Evolutionary conservation across 2,113 vertebrate genomes (phyloP), one percentile per base, ranked within the genome.

Genomic region (Anhinga rufa): DNA sequence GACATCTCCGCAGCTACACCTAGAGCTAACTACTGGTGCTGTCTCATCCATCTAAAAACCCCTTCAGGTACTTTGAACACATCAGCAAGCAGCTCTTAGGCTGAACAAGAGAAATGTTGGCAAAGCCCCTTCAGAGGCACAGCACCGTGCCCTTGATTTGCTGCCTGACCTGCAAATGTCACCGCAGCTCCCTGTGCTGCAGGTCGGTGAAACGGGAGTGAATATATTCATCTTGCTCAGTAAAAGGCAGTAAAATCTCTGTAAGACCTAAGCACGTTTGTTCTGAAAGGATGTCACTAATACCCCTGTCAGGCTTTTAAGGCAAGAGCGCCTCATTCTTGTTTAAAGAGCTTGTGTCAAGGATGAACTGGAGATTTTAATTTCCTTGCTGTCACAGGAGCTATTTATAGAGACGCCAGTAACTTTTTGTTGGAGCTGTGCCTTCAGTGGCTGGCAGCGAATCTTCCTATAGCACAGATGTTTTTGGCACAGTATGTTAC

Each of bases 141-240:
- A 9, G 80, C 52, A 4, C 81, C 1, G 1, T 34, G 61, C 36
- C 61, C 66, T 86, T 5, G 34, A 0, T 28, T 34, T 32, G 71
- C 74, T 58, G 28, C 64, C 69, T 14, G 79, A 71, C 17, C 51
- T 5, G 28, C 17, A 2, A 3, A 14, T 4, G 44, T 54, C 52
- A 9, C 71, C 2, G 0, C 38, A 7, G 17, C 49, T 42, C 54
- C 61, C 77, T 1, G 1, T 8, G 54, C 40, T 1, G n/a, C 0
- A 1, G 24, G 40, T 16, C 6, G 6, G 60, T 9, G 62, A 31
- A 2, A 5, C 0, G 36, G 24, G 34, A 17, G 31, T 0, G 38
- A 9, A 26, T 0, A 4, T 31, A 17, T 48, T 46, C 76, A 5
- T 8, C 44, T 10, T 10, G 70, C 60, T 32, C 36, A 10, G 84